Conservation (phyloP, 2,888 invertebrate genomes). For the Apamea monoglypha region DNA sequence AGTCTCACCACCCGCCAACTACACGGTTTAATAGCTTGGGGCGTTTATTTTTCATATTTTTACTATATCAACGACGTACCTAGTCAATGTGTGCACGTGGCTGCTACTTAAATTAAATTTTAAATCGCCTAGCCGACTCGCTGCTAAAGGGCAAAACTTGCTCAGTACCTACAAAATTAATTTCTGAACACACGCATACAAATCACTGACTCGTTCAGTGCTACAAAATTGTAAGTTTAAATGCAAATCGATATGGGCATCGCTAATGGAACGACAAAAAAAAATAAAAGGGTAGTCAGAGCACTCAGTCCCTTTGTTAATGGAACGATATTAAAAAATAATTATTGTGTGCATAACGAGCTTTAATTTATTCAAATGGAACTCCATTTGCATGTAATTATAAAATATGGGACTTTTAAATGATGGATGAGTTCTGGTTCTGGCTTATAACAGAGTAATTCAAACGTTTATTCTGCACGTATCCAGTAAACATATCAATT, state of each 20-base stretch:
- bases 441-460: conserved; percentile 32
- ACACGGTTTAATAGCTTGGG: conserved; percentile 79
- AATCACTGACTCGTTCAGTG: background rate
- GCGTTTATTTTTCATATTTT: conserved; percentile 84
- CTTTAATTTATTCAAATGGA: conserved; percentile 58
- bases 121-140: conserved; percentile 36
- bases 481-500: conserved; percentile 36
- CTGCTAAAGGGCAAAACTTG: conserved; percentile 18
- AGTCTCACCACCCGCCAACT: conserved; percentile 65
- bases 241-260: conserved; percentile 59
- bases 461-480: conserved; percentile 21
- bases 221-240: conserved; percentile 32
- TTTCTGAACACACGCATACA: background rate
- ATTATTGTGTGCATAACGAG: conserved; percentile 64
- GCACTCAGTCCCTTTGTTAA: conserved; percentile 66
- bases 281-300: conserved; percentile 61
- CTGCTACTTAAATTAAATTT: conserved; percentile 62
- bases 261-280: conserved; percentile 64
- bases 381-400: conserved; percentile 58
- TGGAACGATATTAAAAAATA: conserved; percentile 70
- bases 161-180: conserved; percentile 12
- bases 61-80: conserved; percentile 76
- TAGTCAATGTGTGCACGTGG: conserved; percentile 63
- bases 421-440: conserved; percentile 40
- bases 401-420: conserved; percentile 48